Conservation (phyloP, 1,140 invertebrate species). For the Parapsyche elsis region DNA sequence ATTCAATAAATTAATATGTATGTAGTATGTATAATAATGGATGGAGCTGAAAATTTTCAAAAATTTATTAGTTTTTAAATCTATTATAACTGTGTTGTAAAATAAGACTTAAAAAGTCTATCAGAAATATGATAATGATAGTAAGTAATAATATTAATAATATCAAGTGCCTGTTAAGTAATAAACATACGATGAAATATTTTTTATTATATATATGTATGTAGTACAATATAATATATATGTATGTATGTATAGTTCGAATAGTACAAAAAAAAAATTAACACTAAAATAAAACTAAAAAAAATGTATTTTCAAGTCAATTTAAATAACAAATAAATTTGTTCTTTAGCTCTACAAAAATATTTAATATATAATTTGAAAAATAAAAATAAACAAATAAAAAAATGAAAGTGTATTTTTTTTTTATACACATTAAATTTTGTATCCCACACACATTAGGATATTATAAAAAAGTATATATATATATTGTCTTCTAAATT, state of each 20-base stretch:
- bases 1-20: too few relatives aligned
- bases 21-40: too few relatives aligned
- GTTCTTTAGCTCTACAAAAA: slow-evolving; percentile 21
- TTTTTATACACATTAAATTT: background rate
- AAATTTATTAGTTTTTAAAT: too few relatives aligned
- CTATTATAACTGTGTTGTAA: too few relatives aligned
- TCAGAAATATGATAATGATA: too few relatives aligned
- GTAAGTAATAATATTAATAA: too few relatives aligned
- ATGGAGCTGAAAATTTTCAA: too few relatives aligned
- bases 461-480: slow-evolving; percentile 12
- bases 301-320: too few relatives aligned
- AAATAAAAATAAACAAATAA: too few relatives aligned
- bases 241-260: background rate
- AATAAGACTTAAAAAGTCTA: too few relatives aligned
- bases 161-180: background rate
- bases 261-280: background rate
- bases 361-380: background rate
- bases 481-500: slow-evolving; percentile 18
- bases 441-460: slow-evolving; percentile 13
- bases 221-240: background rate
- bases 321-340: slow-evolving; percentile 5
- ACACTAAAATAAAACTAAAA: background rate
- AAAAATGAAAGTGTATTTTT: too few relatives aligned
- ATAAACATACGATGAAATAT: slow-evolving; percentile 1
- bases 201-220: slow-evolving; percentile 2